These are phyloP conservation scores for Lasiurus borealis DNA, from an alignment of 2,113 vertebrate species.

Conservation along the genomic window DNA sequence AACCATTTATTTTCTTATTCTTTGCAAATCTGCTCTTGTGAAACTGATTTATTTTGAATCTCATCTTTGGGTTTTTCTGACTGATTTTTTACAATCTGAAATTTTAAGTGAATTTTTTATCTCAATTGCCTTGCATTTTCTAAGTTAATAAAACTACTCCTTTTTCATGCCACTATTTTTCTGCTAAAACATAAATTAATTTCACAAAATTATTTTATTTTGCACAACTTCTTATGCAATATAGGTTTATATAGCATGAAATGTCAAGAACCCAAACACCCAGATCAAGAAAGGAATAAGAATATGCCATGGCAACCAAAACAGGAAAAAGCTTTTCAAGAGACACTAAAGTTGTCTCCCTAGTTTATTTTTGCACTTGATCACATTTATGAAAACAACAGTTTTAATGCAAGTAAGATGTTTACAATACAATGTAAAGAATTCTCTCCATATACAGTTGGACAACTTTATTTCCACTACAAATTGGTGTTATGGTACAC, in stretches of 20 bases:
- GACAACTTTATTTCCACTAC: constrained; percentile 68
- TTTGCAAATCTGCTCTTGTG: not conserved
- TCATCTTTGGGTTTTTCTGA: not conserved
- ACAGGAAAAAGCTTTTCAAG: not conserved
- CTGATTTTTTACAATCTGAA: not conserved
- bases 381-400: constrained; percentile 64
- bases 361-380: constrained; percentile 49
- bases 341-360: not conserved
- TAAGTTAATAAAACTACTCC: not conserved
- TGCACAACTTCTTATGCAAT: not conserved
- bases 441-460: not conserved
- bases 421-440: constrained; percentile 62
- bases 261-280: not conserved
- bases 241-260: not conserved
- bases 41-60: not conserved
- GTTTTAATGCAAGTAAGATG: not conserved
- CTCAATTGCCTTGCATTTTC: not conserved
- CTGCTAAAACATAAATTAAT: constrained; percentile 16
- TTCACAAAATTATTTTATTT: not conserved
- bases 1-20: not conserved
- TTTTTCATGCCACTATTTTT: constrained; percentile 35
- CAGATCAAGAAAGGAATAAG: constrained; percentile 6
- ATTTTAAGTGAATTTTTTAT: not conserved
- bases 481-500: constrained; percentile 40
- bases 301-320: not conserved